Percentiles rank a stretch among this genome's conserved stretches.
phyloP scores from a whole-genome alignment of 2,797 vertebrate genomes.

The Acanthurus leucopareius region DNA sequence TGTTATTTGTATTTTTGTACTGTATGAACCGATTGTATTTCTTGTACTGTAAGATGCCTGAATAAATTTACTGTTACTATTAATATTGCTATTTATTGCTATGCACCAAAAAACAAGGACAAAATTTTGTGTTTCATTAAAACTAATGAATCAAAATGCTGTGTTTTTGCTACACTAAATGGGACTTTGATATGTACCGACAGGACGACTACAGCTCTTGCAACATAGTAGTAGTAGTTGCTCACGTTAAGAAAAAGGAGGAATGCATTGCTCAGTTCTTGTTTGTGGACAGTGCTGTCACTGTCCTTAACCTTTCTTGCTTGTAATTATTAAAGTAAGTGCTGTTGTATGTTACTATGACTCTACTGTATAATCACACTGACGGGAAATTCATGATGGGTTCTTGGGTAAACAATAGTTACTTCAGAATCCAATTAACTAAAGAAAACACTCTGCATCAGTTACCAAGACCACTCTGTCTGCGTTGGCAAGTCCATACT shows the following conservation, averaged over 20 bases:
- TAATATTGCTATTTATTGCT: no score
- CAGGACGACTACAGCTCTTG: background rate
- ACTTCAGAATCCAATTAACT: constrained; percentile 77
- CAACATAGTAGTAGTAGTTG: background rate
- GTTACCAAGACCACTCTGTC: constrained; percentile 56
- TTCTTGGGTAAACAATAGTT: constrained; percentile 70
- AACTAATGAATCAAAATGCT: no score
- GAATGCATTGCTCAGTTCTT: background rate
- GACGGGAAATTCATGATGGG: constrained; percentile 55
- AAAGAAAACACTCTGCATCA: constrained; percentile 65
- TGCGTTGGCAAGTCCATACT: constrained; percentile 35
- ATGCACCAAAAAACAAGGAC: no score
- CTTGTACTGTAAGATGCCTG: no score
- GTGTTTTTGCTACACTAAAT: no score
- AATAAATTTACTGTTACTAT: no score
- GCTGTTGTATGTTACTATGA: constrained; percentile 56
- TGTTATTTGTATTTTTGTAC: no score
- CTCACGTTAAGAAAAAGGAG: background rate
- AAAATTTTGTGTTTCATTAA: no score
- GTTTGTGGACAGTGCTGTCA: background rate
- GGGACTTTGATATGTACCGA: background rate
- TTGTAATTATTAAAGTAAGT: constrained; percentile 40
- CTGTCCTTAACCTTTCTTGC: constrained; percentile 7
- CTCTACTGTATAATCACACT: constrained; percentile 48
- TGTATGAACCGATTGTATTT: no score